Conservation (phyloP, 2,888 invertebrate genomes). For the Galerucella calmariensis region DNA sequence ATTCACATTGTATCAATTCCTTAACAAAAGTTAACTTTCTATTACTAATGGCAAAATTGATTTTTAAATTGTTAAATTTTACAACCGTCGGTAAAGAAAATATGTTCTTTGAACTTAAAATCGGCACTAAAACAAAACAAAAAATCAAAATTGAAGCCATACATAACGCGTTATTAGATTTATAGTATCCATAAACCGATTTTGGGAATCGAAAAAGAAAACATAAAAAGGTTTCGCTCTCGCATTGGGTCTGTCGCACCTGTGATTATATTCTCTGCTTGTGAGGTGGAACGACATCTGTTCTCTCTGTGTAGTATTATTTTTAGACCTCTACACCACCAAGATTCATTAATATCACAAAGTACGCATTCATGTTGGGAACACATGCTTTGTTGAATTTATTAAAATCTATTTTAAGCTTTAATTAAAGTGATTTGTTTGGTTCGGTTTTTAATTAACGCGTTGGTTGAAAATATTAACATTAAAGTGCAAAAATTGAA, state of each 20-base stretch:
- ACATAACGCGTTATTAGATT: slow-evolving; percentile 17
- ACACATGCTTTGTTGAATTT: slow-evolving; percentile 15
- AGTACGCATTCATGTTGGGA: slow-evolving; percentile 23
- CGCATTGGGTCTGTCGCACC: slow-evolving; percentile 27
- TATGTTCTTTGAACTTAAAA: slow-evolving; percentile 1
- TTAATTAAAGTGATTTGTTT: slow-evolving; percentile 10
- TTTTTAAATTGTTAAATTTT: neutral
- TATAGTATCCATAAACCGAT: slow-evolving; percentile 18
- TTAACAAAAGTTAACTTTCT: too few species aligned
- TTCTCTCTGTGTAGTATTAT: slow-evolving; percentile 11
- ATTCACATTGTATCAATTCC: too few species aligned
- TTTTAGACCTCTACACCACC: slow-evolving; percentile 20
- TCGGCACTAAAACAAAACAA: neutral
- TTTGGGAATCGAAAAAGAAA: slow-evolving; percentile 15
- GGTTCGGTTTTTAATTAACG: neutral
- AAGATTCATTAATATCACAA: slow-evolving; percentile 22
- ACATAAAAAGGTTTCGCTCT: slow-evolving; percentile 16
- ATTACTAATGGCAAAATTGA: neutral
- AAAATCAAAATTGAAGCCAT: neutral
- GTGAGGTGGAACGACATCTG: slow-evolving; percentile 29
- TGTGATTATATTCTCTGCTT: slow-evolving; percentile 26
- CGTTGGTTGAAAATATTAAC: neutral
- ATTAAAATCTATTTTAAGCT: slow-evolving; percentile 11
- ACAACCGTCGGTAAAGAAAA: neutral
- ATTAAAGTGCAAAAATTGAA: neutral